These are phyloP conservation scores for Numida meleagris DNA, from an alignment of 2,113 vertebrate genomes.

Conservation along the genomic window DNA sequence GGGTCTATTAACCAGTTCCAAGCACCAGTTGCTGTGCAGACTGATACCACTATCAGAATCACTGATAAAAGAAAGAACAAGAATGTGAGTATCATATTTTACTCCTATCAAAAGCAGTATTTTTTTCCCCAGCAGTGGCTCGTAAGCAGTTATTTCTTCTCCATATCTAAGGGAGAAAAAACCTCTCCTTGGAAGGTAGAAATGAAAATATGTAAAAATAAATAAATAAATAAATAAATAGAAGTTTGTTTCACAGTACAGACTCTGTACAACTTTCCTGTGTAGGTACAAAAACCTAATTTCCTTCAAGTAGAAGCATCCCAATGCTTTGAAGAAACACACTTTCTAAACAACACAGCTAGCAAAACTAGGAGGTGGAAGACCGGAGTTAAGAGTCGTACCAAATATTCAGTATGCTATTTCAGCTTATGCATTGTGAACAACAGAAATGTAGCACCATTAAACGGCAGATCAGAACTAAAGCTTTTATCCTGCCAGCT, in stretches of 20 bases:
- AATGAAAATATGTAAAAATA: not conserved
- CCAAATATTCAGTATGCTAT: not conserved
- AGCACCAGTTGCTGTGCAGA: constrained; percentile 97
- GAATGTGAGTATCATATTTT: constrained; percentile 13
- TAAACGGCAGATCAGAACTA: not conserved
- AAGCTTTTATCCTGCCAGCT: not conserved
- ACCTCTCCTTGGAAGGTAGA: not conserved
- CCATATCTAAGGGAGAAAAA: not conserved
- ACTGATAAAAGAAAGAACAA: constrained; percentile 79
- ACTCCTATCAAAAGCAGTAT: not conserved
- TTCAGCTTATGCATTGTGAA: not conserved
- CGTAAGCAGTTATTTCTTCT: not conserved
- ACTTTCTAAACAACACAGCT: not conserved
- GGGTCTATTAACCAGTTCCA: constrained; percentile 99
- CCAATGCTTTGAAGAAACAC: not conserved
- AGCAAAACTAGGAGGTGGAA: not conserved
- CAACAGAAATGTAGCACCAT: not conserved
- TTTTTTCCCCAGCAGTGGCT: not conserved
- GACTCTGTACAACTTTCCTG: not conserved
- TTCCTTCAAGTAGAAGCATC: not conserved
- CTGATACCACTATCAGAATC: constrained; percentile 98
- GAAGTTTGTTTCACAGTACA: too few species aligned
- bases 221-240: too few species aligned
- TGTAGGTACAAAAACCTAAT: not conserved
- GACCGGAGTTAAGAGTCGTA: not conserved